Evolutionary conservation across 1,140 invertebrate genomes (phyloP).

Genomic region (Pteromalus puparum): DNA sequence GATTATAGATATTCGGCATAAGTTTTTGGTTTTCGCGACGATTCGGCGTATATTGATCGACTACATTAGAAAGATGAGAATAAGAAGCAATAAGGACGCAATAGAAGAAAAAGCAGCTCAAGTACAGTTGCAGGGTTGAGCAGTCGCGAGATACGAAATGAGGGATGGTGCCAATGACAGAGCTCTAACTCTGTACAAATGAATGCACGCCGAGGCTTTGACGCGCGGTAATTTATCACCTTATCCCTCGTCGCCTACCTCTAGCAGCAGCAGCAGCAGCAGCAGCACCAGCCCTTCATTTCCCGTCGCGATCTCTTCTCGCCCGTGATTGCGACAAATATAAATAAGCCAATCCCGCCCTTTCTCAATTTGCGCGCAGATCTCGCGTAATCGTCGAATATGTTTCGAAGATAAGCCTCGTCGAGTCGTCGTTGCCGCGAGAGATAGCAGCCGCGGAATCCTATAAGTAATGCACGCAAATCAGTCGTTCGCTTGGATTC

Average conservation of each 20-base stretch:
- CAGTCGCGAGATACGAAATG: constrained; percentile 58
- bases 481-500: constrained; percentile 52
- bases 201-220: constrained; percentile 68
- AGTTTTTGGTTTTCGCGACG: too few relatives aligned
- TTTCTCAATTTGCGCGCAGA: constrained; percentile 48
- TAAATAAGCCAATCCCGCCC: constrained; percentile 67
- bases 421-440: constrained; percentile 21
- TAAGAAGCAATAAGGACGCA: background rate
- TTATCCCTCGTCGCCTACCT: constrained; percentile 23
- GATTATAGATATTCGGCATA: too few relatives aligned
- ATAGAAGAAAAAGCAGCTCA: too few relatives aligned
- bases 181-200: constrained; percentile 67
- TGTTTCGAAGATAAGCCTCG: constrained; percentile 1
- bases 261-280: background rate
- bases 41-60: too few relatives aligned
- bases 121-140: background rate
- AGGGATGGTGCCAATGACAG: constrained; percentile 70
- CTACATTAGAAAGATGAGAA: background rate
- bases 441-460: constrained; percentile 31
- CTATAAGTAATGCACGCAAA: constrained; percentile 60
- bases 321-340: constrained; percentile 66
- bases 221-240: constrained; percentile 69
- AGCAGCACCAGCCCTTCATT: background rate
- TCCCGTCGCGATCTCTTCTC: constrained; percentile 29
- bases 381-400: constrained; percentile 7